Base-by-base conservation (phyloP, 2,797 vertebrate species). In the Gymnothorax javanicus region DNA sequence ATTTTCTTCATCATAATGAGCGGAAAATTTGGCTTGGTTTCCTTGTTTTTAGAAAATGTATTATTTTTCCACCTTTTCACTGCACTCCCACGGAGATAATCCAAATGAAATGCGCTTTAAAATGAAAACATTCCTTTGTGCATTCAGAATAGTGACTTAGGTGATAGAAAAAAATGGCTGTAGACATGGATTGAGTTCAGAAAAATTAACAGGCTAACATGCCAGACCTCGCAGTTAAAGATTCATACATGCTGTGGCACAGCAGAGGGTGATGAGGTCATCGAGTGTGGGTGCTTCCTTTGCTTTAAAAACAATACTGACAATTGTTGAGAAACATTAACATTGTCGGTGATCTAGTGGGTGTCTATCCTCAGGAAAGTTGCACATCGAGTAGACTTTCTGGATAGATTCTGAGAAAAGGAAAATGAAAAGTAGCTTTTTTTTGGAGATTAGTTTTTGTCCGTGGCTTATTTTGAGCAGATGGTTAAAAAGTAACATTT, bases 191-290 rank as follows among this genome's bases (percentile, higher is more conserved):
- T 69, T 69, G 56, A 4, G 12, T 69, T 67, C 43, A 11, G 43
- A 62, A 20, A 83, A 62, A 83, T 83, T 1, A 13, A 75, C 33
- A 7, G 15, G 43, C 52, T 77, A 43, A 1, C 33, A 50, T 13
- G 62, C 23, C 17, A 59, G 58, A 43, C 33, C 33, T 43, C 2
- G 33, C 33, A 43, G 33, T 43, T 43, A 43, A 43, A 43, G 33
- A 11, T 13, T 73, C 27, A 60, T 33, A 52, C 60, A 43, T 20
- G 54, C 83, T 20, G 12, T 12, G 25, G 23, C 59, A 17, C 27
- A 67, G 43, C 25, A 83, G 43, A 62, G 13, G 7, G 83, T 12
- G 83, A 23, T 84, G 83, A 84, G 60, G 27, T 84, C 83, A 84
- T 50, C 5, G 3, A 33, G 56, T 57, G 7, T 83, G 17, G 50